A percentile compares a stretch with the other conserved stretches of the same genome.
These are phyloP conservation scores for Ditylenchus weischeri DNA, from an alignment of 2,888 invertebrate genomes.

Conservation along the genomic window DNA sequence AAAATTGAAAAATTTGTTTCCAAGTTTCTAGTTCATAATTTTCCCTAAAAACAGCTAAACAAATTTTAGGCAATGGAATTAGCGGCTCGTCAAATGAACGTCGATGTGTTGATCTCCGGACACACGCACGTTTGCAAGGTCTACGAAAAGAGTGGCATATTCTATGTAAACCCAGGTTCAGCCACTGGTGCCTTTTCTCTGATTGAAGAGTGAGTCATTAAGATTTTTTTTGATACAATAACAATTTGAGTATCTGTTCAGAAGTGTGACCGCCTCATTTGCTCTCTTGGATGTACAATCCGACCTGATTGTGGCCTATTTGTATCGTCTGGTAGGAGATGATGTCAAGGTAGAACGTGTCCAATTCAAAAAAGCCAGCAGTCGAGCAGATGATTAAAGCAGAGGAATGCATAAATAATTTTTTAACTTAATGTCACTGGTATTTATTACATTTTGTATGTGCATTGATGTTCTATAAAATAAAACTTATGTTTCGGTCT, in stretches of 20 bases:
- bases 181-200: slow-evolving; percentile 86
- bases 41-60: too few species aligned
- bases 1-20: too few species aligned
- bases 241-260: slow-evolving; percentile 30
- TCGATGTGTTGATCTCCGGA: slow-evolving; percentile 95
- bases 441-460: too few species aligned
- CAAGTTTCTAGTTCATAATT: too few species aligned
- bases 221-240: not conserved
- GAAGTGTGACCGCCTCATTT: slow-evolving; percentile 87
- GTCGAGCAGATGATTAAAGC: slow-evolving; percentile 7
- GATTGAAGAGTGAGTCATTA: slow-evolving; percentile 34
- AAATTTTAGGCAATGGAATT: slow-evolving; percentile 69
- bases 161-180: slow-evolving; percentile 98
- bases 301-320: slow-evolving; percentile 92
- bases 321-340: slow-evolving; percentile 91
- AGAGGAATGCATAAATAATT: not conserved
- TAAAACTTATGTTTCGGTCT: too few species aligned
- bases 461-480: too few species aligned
- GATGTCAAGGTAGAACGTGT: slow-evolving; percentile 81
- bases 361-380: slow-evolving; percentile 16
- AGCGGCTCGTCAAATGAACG: slow-evolving; percentile 92
- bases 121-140: slow-evolving; percentile 98
- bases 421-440: not conserved
- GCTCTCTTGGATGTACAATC: slow-evolving; percentile 98
- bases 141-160: slow-evolving; percentile 75